These are phyloP conservation scores for Orthonyx spaldingii DNA, from an alignment of 2,113 vertebrate species.

Conservation along the genomic window DNA sequence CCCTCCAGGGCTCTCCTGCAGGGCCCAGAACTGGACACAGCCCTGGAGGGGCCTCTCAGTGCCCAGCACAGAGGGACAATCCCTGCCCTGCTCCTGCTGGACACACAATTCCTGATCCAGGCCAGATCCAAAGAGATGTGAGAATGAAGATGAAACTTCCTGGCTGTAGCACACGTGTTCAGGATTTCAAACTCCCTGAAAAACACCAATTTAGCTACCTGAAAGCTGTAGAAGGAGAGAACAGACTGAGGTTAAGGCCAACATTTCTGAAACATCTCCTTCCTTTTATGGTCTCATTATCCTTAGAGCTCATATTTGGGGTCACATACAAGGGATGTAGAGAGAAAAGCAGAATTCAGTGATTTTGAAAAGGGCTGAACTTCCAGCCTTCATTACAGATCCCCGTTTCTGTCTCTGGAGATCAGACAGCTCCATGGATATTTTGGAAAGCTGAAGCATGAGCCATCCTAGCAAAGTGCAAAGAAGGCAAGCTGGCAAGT, in stretches of 20 bases:
- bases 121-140: neutral
- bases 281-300: neutral
- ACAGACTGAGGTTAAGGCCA: neutral
- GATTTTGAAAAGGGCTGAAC: neutral
- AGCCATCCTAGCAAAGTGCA: neutral
- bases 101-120: neutral
- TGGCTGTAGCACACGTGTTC: fast-evolving
- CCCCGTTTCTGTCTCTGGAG: neutral
- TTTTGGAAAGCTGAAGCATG: neutral
- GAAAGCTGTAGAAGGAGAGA: neutral
- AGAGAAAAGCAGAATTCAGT: neutral
- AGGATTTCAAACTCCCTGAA: neutral
- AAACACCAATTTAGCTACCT: neutral
- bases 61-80: neutral
- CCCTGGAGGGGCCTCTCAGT: neutral
- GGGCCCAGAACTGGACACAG: neutral
- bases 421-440: neutral
- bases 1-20: neutral
- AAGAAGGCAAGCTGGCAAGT: neutral
- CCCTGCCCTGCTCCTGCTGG: neutral
- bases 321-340: neutral
- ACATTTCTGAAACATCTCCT: neutral
- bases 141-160: neutral
- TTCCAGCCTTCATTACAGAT: neutral
- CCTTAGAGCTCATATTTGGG: neutral